Evolutionary conservation across 2,888 invertebrate species (phyloP).

Genomic region (Scaptomyza parva): DNA sequence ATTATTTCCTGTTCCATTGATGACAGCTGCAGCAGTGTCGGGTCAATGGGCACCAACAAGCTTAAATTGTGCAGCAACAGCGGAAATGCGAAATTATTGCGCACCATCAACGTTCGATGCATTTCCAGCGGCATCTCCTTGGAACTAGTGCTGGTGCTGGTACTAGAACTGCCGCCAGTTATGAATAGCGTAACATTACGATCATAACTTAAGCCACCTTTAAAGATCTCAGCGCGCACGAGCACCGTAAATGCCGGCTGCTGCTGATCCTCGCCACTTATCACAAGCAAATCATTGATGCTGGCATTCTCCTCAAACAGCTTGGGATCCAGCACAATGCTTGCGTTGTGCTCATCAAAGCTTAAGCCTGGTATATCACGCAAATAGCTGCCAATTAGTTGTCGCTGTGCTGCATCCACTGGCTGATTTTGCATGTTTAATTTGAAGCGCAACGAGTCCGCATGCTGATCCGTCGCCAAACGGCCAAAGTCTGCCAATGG

Average conservation of each 20-base stretch:
- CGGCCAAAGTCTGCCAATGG: slow-evolving; percentile 93
- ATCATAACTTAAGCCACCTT: slow-evolving; percentile 78
- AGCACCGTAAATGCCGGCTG: slow-evolving; percentile 72
- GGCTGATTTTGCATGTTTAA: slow-evolving; percentile 74
- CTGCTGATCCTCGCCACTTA: slow-evolving; percentile 43
- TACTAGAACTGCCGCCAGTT: slow-evolving; percentile 53
- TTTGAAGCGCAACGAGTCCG: slow-evolving; percentile 86
- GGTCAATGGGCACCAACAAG: slow-evolving; percentile 84
- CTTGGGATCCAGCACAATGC: slow-evolving; percentile 79
- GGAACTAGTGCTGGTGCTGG: slow-evolving; percentile 37
- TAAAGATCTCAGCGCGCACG: slow-evolving; percentile 83
- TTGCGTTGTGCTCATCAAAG: slow-evolving; percentile 69
- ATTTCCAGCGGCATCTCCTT: slow-evolving; percentile 63
- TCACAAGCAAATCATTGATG: slow-evolving; percentile 75
- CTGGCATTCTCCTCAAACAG: slow-evolving; percentile 66
- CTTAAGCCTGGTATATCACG: slow-evolving; percentile 67
- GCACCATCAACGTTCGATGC: slow-evolving; percentile 87
- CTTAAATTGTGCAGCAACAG: slow-evolving; percentile 90
- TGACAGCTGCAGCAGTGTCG: slow-evolving; percentile 55
- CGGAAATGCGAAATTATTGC: slow-evolving; percentile 90
- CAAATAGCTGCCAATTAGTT: slow-evolving; percentile 55
- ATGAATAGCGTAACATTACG: slow-evolving; percentile 81
- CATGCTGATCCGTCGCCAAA: slow-evolving; percentile 86
- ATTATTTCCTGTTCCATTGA: slow-evolving; percentile 45
- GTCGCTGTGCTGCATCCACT: slow-evolving; percentile 31